These are phyloP conservation scores for Lacanobia oleracea DNA, from an alignment of 2,888 invertebrate species.

Conservation along the genomic window DNA sequence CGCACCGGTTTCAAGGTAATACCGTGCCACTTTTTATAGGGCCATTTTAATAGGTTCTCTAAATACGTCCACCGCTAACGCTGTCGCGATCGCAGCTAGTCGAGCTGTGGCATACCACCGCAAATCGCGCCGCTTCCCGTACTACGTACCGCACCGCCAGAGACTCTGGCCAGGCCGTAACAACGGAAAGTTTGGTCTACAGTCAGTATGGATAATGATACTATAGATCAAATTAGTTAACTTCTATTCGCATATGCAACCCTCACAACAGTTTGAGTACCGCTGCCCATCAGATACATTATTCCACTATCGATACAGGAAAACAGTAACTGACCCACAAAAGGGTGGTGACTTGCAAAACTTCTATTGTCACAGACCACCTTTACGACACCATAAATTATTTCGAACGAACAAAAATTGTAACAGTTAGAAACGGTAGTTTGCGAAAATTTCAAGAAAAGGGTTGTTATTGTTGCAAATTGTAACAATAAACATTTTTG, in stretches of 20 bases:
- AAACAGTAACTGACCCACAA: conserved; percentile 86
- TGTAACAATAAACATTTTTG: conserved; percentile 69
- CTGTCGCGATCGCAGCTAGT: too few species aligned
- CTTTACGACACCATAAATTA: conserved; percentile 86
- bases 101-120: too few species aligned
- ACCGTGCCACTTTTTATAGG: too few species aligned
- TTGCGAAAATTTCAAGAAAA: conserved; percentile 82
- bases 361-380: conserved; percentile 80
- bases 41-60: too few species aligned
- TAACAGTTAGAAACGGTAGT: conserved; percentile 84
- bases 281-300: conserved; percentile 69
- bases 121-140: too few species aligned
- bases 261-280: conserved; percentile 71
- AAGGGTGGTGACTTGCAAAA: conserved; percentile 86
- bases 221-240: too few species aligned
- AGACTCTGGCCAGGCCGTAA: too few species aligned
- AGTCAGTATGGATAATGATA: too few species aligned
- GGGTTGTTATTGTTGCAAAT: conserved; percentile 77
- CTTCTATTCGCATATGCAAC: background rate
- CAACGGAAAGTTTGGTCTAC: too few species aligned
- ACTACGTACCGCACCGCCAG: too few species aligned
- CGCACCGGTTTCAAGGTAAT: too few species aligned
- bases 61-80: too few species aligned
- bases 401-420: conserved; percentile 79
- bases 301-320: conserved; percentile 76